Conservation (phyloP, 2,888 invertebrate species). For the Macropis europaea region DNA sequence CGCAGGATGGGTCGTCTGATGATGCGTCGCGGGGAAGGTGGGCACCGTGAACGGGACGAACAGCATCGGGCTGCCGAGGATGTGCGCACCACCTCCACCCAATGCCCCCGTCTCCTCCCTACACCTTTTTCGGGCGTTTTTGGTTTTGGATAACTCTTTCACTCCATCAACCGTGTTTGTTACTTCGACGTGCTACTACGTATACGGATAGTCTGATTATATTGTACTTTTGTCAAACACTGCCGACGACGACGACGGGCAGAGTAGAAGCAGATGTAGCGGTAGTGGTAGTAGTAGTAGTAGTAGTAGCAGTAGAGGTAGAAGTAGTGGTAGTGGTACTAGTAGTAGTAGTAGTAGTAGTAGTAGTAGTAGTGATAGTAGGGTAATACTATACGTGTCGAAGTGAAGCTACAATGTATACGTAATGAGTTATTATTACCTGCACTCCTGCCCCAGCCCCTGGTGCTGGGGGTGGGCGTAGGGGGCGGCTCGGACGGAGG, state of each 20-base stretch:
- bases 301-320: conserved; percentile 23
- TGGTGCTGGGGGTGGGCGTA: conserved; percentile 80
- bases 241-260: conserved; percentile 58
- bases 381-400: conserved; percentile 59
- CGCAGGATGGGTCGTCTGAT: conserved; percentile 74
- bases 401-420: conserved; percentile 60
- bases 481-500: conserved; percentile 80
- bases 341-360: conserved; percentile 38
- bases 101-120: conserved; percentile 80
- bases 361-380: conserved; percentile 37
- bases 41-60: conserved; percentile 80
- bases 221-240: conserved; percentile 50
- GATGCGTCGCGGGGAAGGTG: conserved; percentile 78
- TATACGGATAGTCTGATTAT: conserved; percentile 48
- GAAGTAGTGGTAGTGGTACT: conserved; percentile 31
- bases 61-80: conserved; percentile 80
- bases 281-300: conserved; percentile 44
- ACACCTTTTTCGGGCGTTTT: conserved; percentile 75
- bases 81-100: conserved; percentile 80
- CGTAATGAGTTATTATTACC: conserved; percentile 75
- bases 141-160: conserved; percentile 59
- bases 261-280: conserved; percentile 53
- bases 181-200: conserved; percentile 60
- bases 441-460: conserved; percentile 79
- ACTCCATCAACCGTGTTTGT: conserved; percentile 55